These are phyloP conservation scores for Tinea pellionella DNA, from an alignment of 2,888 invertebrate species.

Conservation along the genomic window DNA sequence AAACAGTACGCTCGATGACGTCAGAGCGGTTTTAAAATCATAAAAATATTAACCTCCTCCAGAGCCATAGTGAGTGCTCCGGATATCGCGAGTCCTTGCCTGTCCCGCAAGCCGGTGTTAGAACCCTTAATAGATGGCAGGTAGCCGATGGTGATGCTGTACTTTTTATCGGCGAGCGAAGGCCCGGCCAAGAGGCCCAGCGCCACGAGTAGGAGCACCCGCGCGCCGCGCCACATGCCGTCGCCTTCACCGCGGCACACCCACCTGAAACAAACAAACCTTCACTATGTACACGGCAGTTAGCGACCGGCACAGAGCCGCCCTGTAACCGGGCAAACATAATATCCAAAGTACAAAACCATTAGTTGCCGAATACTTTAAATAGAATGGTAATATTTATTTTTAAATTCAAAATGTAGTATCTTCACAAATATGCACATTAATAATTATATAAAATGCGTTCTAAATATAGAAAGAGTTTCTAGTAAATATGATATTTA, in stretches of 20 bases:
- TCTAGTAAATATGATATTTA: background rate
- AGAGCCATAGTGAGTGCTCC: conserved; percentile 93
- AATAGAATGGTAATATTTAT: too few relatives aligned
- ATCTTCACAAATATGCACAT: background rate
- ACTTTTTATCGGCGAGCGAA: conserved; percentile 55
- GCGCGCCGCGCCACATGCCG: conserved; percentile 75
- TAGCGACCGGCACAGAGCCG: background rate
- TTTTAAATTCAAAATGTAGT: too few relatives aligned
- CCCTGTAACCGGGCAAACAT: background rate
- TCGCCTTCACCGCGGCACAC: conserved; percentile 54
- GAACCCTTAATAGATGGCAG: conserved; percentile 82
- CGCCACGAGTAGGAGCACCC: conserved; percentile 74
- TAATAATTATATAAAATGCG: background rate
- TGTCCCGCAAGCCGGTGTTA: conserved; percentile 72
- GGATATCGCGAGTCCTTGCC: conserved; percentile 88
- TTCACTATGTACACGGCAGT: background rate
- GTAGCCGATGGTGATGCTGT: conserved; percentile 83
- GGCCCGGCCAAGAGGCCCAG: conserved; percentile 68
- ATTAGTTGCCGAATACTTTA: too few relatives aligned
- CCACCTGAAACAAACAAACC: conserved; percentile 30
- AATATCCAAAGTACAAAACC: too few relatives aligned
- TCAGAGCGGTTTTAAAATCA: background rate
- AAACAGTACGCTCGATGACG: background rate
- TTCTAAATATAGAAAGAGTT: background rate
- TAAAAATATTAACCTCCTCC: conserved; percentile 71